Conservation (phyloP, 2,113 vertebrate genomes). For the Aspiorhynchus laticeps region DNA sequence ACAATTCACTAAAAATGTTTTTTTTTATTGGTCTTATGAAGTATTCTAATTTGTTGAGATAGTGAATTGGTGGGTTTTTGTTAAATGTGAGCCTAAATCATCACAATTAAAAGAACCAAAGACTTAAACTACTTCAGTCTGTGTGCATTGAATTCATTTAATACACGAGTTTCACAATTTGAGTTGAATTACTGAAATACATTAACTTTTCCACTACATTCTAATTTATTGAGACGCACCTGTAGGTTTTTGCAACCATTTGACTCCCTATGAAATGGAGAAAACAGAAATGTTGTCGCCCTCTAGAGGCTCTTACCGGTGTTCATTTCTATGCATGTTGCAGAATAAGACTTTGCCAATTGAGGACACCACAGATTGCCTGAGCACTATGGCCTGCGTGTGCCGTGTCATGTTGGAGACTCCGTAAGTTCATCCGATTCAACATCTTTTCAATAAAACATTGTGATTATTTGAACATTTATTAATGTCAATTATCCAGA, state of each 20-base stretch:
- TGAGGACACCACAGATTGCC: conserved; percentile 92
- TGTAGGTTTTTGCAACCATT: background rate
- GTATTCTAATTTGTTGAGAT: too few species aligned
- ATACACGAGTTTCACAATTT: too few species aligned
- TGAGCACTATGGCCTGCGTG: conserved; percentile 95
- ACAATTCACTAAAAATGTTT: too few species aligned
- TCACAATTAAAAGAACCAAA: too few species aligned
- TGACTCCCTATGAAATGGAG: background rate
- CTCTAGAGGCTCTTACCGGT: conserved; percentile 55
- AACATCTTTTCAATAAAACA: background rate
- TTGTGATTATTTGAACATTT: background rate
- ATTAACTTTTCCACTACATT: too few species aligned
- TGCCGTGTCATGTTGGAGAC: conserved; percentile 95
- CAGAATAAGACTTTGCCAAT: conserved; percentile 94
- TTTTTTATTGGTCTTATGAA: too few species aligned
- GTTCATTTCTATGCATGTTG: conserved; percentile 16
- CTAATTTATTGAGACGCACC: too few species aligned
- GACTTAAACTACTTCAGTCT: too few species aligned
- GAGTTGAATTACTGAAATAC: too few species aligned
- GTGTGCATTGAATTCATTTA: too few species aligned
- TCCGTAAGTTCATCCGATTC: conserved; percentile 79
- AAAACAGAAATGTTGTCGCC: conserved; percentile 53
- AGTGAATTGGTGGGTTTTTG: too few species aligned
- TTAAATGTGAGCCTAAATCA: too few species aligned
- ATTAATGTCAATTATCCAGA: background rate